phyloP scores from a whole-genome alignment of 2,113 vertebrate species.

The Probosciger aterrimus region DNA sequence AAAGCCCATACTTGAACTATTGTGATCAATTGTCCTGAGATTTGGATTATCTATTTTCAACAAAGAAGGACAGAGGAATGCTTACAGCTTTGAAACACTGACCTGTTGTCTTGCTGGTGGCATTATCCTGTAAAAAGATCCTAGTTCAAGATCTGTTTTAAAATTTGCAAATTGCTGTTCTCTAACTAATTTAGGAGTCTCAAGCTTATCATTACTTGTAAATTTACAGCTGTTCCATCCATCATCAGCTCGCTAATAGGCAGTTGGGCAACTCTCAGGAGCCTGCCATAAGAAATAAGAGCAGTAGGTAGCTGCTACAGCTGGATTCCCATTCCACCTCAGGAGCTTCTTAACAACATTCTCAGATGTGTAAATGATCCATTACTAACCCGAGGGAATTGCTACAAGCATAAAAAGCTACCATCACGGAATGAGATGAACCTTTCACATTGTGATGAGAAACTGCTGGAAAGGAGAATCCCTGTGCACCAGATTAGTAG shows the following conservation, averaged over 20 bases:
- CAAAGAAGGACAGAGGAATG: conserved; percentile 30
- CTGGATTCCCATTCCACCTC: conserved; percentile 69
- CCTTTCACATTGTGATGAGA: conserved; percentile 2
- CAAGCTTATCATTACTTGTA: conserved; percentile 65
- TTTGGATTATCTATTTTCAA: conserved; percentile 18
- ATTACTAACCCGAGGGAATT: conserved; percentile 69
- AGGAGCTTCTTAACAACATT: conserved; percentile 73
- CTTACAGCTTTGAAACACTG: conserved; percentile 35
- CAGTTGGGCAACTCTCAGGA: conserved; percentile 65
- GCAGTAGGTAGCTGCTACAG: conserved; percentile 69
- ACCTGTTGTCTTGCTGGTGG: conserved; percentile 43
- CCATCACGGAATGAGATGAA: conserved; percentile 59
- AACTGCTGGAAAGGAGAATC: neutral
- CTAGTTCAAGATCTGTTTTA: conserved; percentile 49
- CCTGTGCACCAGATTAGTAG: neutral
- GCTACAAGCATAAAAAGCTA: conserved; percentile 48
- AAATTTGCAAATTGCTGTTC: conserved; percentile 49
- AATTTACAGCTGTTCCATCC: conserved; percentile 72
- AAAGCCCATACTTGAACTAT: neutral
- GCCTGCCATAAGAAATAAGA: conserved; percentile 65
- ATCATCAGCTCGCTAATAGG: conserved; percentile 72
- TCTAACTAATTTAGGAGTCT: conserved; percentile 65
- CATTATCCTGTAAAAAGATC: conserved; percentile 55
- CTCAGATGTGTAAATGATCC: conserved; percentile 78
- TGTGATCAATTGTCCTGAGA: neutral